These are phyloP conservation scores for Tribolium castaneum DNA, from an alignment of 1,140 invertebrate species.

Conservation along the genomic window DNA sequence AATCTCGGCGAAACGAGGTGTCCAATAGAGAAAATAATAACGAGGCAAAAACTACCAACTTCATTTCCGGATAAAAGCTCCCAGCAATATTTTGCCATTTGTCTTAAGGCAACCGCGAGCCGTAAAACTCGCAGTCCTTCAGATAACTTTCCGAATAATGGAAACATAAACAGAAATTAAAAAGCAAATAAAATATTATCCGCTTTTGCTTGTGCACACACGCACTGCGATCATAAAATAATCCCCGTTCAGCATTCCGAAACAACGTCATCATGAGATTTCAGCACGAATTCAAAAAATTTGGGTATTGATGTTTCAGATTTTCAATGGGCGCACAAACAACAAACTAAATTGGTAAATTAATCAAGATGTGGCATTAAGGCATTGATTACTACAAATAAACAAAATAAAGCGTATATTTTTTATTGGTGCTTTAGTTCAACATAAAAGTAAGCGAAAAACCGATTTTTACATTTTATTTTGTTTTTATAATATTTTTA, in stretches of 20 bases:
- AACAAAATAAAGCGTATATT: no score
- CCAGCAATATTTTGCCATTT: background rate
- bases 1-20: constrained; percentile 12
- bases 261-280: background rate
- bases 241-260: background rate
- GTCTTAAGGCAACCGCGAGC: background rate
- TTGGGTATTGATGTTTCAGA: no score
- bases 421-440: no score
- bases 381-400: no score
- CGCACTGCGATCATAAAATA: background rate
- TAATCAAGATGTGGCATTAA: no score
- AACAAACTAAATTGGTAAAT: no score
- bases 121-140: background rate
- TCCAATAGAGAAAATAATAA: constrained; percentile 12
- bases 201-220: background rate
- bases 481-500: no score
- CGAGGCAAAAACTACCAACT: background rate
- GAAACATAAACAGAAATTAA: background rate
- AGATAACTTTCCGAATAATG: background rate
- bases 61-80: constrained; percentile 4
- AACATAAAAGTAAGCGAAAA: no score
- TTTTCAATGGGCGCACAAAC: no score
- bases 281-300: background rate
- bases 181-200: background rate
- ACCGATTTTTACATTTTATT: no score